Evolutionary conservation across 2,113 vertebrate species (phyloP), one percentile per base, ranked within the genome.

Genomic region (Stomatorhinus ivindoensis): DNA sequence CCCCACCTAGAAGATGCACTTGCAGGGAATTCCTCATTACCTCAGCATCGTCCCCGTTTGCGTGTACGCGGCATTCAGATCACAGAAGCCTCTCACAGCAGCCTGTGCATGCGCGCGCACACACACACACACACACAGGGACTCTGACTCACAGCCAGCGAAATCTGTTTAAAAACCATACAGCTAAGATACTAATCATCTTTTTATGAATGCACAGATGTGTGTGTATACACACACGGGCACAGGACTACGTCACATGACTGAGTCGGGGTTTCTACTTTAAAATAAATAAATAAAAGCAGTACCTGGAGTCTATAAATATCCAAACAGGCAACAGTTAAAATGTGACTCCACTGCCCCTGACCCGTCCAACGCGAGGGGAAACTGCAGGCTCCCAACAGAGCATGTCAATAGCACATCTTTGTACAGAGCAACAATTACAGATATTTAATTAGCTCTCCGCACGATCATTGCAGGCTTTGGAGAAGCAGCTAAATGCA

Each of bases 21-120:
- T 90, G 19, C 94, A 95, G 95, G 96, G 96, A 96, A 96, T 95
- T 95, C 95, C 96, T 95, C 88, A 94, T 95, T 95, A 95, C 94
- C 92, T 95, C 94, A 95, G 91, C 93, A 93, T 92, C 92, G 92
- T 92, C 92, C 92, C 61, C 91, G 92, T 92, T 86, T 87, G 3
- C 35, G 15, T 73, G 35, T 55, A 55, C 24, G 47, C 44, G 50
- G 21, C 7, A 85, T 50, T 85, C 82, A 50, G 53, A 21, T 73
- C n/a, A 86, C 80, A 76, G 73, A 86, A 91, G 55, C 55, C 58
- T 51, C 35, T 48, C 86, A 61, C 86, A 69, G 69, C 10, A 76
- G 69, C 50, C 19, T 51, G 35, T 84, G 87, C 55, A 61, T 83
- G 89, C 89, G 89, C 42, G 8, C 35, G 15, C 50, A 21, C 48